A percentile compares a stretch with the other conserved stretches of the same genome.
Evolutionary conservation across 2,113 vertebrate genomes (phyloP).

Genomic region (Tragelaphus buxtoni): DNA sequence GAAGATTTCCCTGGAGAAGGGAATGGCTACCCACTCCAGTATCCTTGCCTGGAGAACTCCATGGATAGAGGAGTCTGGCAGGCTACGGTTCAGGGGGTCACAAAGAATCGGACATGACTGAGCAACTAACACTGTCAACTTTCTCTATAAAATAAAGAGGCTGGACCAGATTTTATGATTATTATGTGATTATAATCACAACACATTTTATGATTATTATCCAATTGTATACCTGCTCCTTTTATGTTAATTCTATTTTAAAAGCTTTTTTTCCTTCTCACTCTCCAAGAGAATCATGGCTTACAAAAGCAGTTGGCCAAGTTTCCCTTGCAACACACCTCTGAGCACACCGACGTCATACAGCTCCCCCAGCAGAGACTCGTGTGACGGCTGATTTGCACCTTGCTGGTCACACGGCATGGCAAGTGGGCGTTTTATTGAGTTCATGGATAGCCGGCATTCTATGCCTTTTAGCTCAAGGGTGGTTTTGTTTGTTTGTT

Average conservation of each 20-base stretch:
- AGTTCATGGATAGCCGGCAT: not conserved
- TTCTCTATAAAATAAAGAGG: not conserved
- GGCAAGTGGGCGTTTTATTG: slow-evolving; percentile 42
- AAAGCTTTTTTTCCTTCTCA: not conserved
- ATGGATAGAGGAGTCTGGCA: not conserved
- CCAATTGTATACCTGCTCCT: not conserved
- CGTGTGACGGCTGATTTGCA: not conserved
- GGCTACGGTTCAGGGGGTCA: not conserved
- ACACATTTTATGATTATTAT: not conserved
- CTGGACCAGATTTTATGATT: not conserved
- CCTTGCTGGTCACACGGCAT: not conserved
- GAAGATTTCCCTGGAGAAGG: not conserved
- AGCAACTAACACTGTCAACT: not conserved
- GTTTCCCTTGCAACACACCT: not conserved
- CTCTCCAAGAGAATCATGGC: not conserved
- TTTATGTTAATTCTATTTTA: slow-evolving; percentile 19
- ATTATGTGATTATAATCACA: not conserved
- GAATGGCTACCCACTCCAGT: not conserved
- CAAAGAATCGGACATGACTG: not conserved
- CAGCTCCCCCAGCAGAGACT: not conserved
- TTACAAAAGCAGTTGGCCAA: slow-evolving; percentile 40
- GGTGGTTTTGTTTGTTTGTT: slow-evolving; percentile 11
- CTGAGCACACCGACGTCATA: not conserved
- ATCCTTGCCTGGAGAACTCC: not conserved
- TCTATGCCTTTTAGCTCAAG: slow-evolving; percentile 36